Conservation (phyloP, 2,113 vertebrate genomes). For the Rissa tridactyla region DNA sequence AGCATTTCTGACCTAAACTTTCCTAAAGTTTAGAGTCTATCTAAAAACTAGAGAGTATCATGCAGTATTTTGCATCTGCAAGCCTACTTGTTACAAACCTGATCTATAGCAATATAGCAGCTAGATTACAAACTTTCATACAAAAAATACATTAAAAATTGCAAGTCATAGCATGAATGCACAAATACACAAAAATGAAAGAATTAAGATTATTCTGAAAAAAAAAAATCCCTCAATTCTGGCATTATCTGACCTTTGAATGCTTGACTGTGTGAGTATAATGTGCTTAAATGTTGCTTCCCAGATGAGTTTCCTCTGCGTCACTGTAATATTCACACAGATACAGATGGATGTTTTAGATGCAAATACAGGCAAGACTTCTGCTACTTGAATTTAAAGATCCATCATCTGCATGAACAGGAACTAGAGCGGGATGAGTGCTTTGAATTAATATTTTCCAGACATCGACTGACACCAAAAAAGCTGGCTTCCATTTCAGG, state of each 20-base stretch:
- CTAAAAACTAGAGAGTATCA: background rate
- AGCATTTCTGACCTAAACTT: background rate
- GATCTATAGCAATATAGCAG: background rate
- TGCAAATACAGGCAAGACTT: constrained; percentile 28
- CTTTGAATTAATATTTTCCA: background rate
- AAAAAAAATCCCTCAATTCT: background rate
- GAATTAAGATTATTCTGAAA: background rate
- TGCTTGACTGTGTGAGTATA: background rate
- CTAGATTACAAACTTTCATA: background rate
- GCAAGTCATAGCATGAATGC: background rate
- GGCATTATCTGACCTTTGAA: constrained; percentile 23
- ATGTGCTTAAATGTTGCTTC: constrained; percentile 13
- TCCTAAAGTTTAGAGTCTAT: background rate
- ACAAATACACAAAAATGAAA: background rate
- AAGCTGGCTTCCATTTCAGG: background rate
- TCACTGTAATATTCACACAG: background rate
- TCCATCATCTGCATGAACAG: background rate
- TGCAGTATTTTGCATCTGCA: background rate
- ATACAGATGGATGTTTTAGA: constrained; percentile 15
- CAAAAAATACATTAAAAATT: background rate
- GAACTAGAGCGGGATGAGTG: background rate
- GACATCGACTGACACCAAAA: background rate
- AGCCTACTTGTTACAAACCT: background rate
- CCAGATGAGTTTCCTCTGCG: background rate
- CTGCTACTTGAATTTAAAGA: background rate